Conservation (phyloP, 2,888 invertebrate genomes). For the Drosophila nigricruria region DNA sequence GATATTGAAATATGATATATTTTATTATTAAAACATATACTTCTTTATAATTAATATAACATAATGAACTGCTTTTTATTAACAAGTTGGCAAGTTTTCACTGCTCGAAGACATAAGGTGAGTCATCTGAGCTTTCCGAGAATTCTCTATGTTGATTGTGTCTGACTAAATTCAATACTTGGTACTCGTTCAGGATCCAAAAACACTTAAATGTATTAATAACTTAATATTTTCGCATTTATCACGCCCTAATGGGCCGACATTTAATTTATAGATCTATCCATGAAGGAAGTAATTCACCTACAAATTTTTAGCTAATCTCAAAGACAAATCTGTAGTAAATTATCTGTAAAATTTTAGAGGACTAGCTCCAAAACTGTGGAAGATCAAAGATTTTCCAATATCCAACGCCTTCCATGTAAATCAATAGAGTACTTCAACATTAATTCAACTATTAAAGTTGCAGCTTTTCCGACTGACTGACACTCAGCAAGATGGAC, state of each 20-base stretch:
- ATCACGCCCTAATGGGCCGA: too few relatives aligned
- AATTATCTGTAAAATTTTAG: neutral
- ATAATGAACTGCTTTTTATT: constrained; percentile 23
- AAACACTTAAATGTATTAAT: neutral
- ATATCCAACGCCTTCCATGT: too few relatives aligned
- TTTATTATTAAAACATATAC: neutral
- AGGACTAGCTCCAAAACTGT: too few relatives aligned
- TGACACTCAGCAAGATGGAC: too few relatives aligned
- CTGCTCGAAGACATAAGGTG: constrained; percentile 59
- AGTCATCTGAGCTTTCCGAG: constrained; percentile 32
- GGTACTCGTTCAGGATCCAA: neutral
- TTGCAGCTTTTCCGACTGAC: neutral
- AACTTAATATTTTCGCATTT: neutral
- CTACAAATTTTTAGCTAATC: neutral
- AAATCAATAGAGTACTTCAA: too few relatives aligned
- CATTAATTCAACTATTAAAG: neutral
- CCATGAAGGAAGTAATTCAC: neutral
- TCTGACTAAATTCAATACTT: neutral
- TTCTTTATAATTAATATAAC: constrained; percentile 16
- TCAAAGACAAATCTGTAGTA: neutral
- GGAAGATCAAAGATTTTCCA: too few relatives aligned
- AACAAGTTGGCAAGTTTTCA: constrained; percentile 60
- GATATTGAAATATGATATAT: neutral
- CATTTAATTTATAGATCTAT: neutral
- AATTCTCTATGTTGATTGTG: neutral